Evolutionary conservation across 2,797 vertebrate genomes (phyloP).

Genomic region (Myotis myotis): DNA sequence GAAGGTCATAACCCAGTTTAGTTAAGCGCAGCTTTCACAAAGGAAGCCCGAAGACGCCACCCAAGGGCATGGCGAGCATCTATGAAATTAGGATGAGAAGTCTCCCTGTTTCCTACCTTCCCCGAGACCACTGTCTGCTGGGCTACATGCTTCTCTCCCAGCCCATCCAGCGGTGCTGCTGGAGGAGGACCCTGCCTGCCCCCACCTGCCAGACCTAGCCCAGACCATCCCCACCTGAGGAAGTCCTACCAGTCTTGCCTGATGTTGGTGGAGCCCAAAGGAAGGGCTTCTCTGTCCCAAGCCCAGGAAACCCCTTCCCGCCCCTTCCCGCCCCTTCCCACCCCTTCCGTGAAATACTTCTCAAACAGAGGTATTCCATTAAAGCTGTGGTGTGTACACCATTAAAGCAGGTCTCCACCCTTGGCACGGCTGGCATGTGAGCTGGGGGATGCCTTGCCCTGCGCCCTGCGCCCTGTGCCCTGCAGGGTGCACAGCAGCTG

Average conservation of each 20-base stretch:
- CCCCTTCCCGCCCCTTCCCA: too few species aligned
- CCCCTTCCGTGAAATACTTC: neutral
- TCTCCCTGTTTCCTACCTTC: slow-evolving; percentile 41
- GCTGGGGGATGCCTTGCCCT: neutral
- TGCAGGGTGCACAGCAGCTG: rapidly evolving
- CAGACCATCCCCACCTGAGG: neutral
- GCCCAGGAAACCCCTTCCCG: neutral
- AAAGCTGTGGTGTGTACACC: neutral
- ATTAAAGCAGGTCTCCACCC: rapidly evolving
- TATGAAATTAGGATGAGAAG: slow-evolving; percentile 70
- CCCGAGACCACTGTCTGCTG: slow-evolving; percentile 21
- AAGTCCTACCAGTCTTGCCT: neutral
- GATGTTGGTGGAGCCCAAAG: neutral
- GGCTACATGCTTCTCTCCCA: neutral
- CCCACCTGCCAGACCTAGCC: neutral
- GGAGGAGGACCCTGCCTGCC: neutral
- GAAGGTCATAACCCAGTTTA: slow-evolving; percentile 80
- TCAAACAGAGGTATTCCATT: neutral
- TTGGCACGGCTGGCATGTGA: neutral
- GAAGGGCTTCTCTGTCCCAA: neutral
- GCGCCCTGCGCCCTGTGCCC: rapidly evolving
- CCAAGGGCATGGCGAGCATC: slow-evolving; percentile 53
- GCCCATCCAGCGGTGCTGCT: rapidly evolving
- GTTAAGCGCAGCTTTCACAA: slow-evolving; percentile 80
- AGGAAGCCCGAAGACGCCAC: slow-evolving; percentile 44